Conservation (phyloP, 2,888 invertebrate species). For the Drosophila putrida region DNA sequence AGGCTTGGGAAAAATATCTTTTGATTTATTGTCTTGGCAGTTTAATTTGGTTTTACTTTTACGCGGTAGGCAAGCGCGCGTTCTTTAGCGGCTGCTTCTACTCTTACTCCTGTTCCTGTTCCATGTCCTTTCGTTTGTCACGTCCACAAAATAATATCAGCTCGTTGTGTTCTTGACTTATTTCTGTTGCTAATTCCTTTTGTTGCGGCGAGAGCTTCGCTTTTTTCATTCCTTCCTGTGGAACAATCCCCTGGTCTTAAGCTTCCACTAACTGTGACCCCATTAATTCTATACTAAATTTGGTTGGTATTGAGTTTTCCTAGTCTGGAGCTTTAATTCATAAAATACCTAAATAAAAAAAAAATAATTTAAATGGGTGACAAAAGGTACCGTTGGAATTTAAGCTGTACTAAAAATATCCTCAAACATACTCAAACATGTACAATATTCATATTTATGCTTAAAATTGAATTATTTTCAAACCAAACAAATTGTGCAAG, state of each 20-base stretch:
- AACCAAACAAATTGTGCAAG: too few species aligned
- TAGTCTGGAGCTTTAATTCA: too few species aligned
- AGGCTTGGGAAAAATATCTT: conserved; percentile 46
- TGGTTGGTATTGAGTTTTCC: too few species aligned
- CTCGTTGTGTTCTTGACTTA: conserved; percentile 55
- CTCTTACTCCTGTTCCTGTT: not conserved
- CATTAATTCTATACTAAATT: conserved; percentile 35
- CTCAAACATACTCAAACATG: too few species aligned
- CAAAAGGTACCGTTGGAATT: too few species aligned
- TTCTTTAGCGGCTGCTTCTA: conserved; percentile 7
- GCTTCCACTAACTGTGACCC: conserved; percentile 30
- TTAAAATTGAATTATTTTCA: too few species aligned
- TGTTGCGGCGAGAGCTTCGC: conserved; percentile 22
- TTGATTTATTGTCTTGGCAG: conserved; percentile 73
- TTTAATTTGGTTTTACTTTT: conserved; percentile 67
- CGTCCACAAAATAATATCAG: conserved; percentile 54
- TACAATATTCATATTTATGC: too few species aligned
- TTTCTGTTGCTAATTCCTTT: conserved; percentile 56
- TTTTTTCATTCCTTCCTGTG: conserved; percentile 37
- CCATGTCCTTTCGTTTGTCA: conserved; percentile 51
- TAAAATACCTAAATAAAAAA: too few species aligned
- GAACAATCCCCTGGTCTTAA: conserved; percentile 19
- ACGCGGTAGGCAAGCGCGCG: conserved; percentile 49
- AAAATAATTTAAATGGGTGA: too few species aligned
- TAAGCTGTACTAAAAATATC: too few species aligned